phyloP scores from a whole-genome alignment of 2,888 invertebrate genomes.

The Torymus aiolomorphi region DNA sequence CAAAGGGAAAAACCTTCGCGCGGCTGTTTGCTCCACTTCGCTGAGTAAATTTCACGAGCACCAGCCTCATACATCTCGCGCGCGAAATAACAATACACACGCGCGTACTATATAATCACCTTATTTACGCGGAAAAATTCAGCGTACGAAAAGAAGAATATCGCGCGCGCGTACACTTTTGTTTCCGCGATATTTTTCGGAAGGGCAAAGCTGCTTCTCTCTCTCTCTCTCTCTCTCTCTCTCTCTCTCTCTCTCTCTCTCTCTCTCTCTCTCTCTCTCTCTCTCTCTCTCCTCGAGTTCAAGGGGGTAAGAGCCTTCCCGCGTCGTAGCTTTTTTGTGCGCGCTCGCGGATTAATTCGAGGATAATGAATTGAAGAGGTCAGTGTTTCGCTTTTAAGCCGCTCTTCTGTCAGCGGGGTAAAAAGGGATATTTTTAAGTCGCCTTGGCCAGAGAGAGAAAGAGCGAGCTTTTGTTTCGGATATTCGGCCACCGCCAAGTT shows the following conservation, averaged over 20 bases:
- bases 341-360: slow-evolving; percentile 41
- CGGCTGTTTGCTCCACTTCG: slow-evolving; percentile 33
- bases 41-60: slow-evolving; percentile 27
- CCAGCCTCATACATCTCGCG: background rate
- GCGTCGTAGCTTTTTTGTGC: slow-evolving; percentile 17
- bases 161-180: background rate
- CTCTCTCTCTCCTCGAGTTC: too few relatives aligned
- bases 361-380: slow-evolving; percentile 51
- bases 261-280: too few relatives aligned
- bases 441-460: too few relatives aligned
- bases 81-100: slow-evolving; percentile 42
- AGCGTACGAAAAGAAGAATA: background rate
- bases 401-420: background rate
- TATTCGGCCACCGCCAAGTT: too few relatives aligned
- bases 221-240: too few relatives aligned
- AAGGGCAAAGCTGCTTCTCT: slow-evolving; percentile 1
- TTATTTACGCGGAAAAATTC: slow-evolving; percentile 52
- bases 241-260: too few relatives aligned
- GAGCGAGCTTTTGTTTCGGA: too few relatives aligned
- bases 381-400: slow-evolving; percentile 47
- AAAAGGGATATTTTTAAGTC: background rate
- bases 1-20: background rate
- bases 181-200: slow-evolving; percentile 4
- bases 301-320: background rate
- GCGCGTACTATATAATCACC: slow-evolving; percentile 34